Base-by-base conservation (phyloP, 2,888 invertebrate species). In the Dryomyza anilis region DNA sequence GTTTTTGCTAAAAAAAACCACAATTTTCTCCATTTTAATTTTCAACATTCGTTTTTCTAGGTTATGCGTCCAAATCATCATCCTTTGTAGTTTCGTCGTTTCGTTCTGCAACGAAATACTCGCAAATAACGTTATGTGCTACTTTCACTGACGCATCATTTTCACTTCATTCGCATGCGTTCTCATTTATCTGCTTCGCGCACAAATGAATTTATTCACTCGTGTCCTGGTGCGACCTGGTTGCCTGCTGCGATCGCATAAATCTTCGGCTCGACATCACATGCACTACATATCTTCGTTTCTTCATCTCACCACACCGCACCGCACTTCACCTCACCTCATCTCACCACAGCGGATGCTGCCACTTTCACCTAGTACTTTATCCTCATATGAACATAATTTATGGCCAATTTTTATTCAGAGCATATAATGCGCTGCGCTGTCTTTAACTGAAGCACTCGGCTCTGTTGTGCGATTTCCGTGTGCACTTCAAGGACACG, bases 191-290 rank as follows among this genome's bases (percentile, higher is more conserved):
- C 33, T 50, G 43, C n/a, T n/a, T n/a, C n/a, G n/a, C n/a, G n/a
- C 21, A 29, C 16, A 56, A 58, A 16, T 36, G 52, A 50, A 52
- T 60, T 60, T 60, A 60, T 60, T 60, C 30, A 36, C 36, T 50
- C 25, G 30, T 50, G 60, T 7, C 60, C 60, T 27, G 52, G 50
- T 52, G 30, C 45, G 60, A 6, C 60, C 60, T 27, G 52, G 50
- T 52, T 60, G 23, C 39, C 1, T 10, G 30, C 25, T n/a, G 7
- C 29, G 12, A 50, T 25, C 36, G 60, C 36, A 52, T 50, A 52
- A 60, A 60, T 60, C 52, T 27, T 27, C n/a, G 23, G 27, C 23
- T n/a, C n/a, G n/a, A n/a, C n/a, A n/a, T n/a, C n/a, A n/a, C n/a
- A n/a, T n/a, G n/a, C n/a, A n/a, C n/a, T 52, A 27, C 52, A 60